Evolutionary conservation across 2,113 vertebrate species (phyloP).

Genomic region (Coptodon bakossiorum): DNA sequence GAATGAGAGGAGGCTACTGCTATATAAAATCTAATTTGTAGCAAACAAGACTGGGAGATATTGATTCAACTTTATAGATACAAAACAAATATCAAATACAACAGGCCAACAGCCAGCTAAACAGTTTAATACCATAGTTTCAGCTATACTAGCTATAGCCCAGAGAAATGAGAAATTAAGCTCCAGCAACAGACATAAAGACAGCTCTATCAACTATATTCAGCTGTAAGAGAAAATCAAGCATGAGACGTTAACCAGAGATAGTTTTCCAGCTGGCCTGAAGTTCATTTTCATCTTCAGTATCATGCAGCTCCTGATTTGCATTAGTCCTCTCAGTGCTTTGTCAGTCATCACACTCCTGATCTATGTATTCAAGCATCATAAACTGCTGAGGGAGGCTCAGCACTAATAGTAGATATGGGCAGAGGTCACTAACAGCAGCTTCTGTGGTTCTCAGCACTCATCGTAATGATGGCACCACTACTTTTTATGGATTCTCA

Average conservation of each 20-base stretch:
- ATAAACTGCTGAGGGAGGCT: not conserved
- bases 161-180: not conserved
- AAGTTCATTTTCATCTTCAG: not conserved
- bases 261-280: not conserved
- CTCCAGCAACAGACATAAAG: not conserved
- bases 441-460: not conserved
- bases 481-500: not conserved
- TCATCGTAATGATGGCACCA: not conserved
- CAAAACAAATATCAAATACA: not conserved
- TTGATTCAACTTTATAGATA: not conserved
- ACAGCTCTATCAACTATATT: not conserved
- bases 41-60: not conserved
- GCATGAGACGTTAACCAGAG: not conserved
- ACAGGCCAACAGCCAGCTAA: not conserved
- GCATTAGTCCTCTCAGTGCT: not conserved
- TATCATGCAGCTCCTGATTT: not conserved
- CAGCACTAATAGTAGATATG: not conserved
- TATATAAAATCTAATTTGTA: not conserved
- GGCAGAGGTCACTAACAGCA: not conserved
- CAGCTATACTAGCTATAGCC: not conserved
- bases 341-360: not conserved
- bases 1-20: constrained; percentile 3
- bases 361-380: not conserved
- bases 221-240: not conserved
- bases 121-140: not conserved